These are phyloP conservation scores for Eulacestoma nigropectus DNA, from an alignment of 2,113 vertebrate genomes.

Conservation along the genomic window DNA sequence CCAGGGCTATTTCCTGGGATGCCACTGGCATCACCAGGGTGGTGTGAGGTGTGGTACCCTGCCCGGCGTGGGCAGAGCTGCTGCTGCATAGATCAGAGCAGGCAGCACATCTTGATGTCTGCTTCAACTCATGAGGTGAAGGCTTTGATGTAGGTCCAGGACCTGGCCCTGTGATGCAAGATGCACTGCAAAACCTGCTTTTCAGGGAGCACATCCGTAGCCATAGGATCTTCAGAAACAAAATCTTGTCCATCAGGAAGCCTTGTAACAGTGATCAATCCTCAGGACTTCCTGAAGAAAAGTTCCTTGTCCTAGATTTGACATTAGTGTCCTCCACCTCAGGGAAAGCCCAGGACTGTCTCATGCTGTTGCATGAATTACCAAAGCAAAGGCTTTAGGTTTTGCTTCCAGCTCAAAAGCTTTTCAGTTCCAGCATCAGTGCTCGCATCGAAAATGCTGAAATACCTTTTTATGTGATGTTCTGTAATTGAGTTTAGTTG, in stretches of 20 bases:
- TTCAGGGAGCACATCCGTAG: background rate
- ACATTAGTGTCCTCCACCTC: background rate
- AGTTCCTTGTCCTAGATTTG: background rate
- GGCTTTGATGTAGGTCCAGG: slow-evolving; percentile 54
- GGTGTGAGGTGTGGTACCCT: slow-evolving; percentile 41
- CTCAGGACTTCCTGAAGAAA: background rate
- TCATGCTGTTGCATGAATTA: background rate
- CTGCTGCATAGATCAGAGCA: slow-evolving; percentile 13
- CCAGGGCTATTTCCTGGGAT: background rate
- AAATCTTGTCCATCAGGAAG: background rate
- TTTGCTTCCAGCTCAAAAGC: background rate
- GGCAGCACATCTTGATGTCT: slow-evolving; percentile 50
- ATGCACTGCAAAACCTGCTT: slow-evolving; percentile 19
- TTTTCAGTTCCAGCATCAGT: background rate
- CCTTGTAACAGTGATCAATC: background rate
- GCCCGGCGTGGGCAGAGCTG: background rate
- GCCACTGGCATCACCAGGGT: background rate
- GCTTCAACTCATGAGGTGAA: background rate
- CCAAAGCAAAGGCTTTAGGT: background rate
- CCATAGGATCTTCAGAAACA: background rate
- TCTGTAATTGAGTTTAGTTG: background rate
- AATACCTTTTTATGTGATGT: background rate
- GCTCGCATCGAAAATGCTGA: background rate
- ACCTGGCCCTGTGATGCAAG: slow-evolving; percentile 2
- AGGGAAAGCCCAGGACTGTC: background rate